Base-by-base conservation (phyloP, 2,113 vertebrate species). In the Monopterus albus region DNA sequence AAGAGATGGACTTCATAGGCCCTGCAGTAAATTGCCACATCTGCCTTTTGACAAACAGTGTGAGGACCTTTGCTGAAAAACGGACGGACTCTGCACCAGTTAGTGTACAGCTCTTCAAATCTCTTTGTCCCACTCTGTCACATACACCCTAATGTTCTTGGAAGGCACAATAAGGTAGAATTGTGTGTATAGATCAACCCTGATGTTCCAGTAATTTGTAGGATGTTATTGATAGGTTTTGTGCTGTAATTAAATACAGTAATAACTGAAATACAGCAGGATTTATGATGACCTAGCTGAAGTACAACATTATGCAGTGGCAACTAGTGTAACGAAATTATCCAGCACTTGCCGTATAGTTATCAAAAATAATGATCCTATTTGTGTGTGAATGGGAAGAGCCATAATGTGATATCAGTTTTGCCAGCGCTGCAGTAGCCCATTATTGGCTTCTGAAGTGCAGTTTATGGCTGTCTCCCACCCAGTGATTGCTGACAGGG, bases 311-410 rank as follows among this genome's bases (percentile, higher is more conserved):
- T 83, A 78, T 52, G 62, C 79, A 42, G 79, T 63, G 75, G 71
- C 64, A 82, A 83, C 58, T 79, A 58, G 65, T 83, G 65, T 71
- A 83, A 83, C 82, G 65, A 78, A 84, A 90, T 88, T 72, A 90
- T 82, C 72, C 62, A 52, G 58, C 61, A 59, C 75, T 88, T 51
- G 57, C 71, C 62, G 53, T 66, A 60, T 80, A 83, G 75, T 87
- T 89, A 91, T 88, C 70, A 84, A 81, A 89, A 92, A 89, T 89
- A 88, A 92, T 85, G 85, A 88, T 88, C 82, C 85, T 71, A 82
- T 89, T 90, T 87, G 78, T 64, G 81, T 72, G 62, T 73, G 74
- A 84, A 88, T 82, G 71, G 83, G 74, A 81, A 81, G 79, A 72
- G 71, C 79, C 72, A 67, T 87, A 79, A 85, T 79, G 76, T 79